A percentile compares a stretch with the other conserved stretches of the same genome.
These are phyloP conservation scores for Siniperca scherzeri DNA, from an alignment of 2,797 vertebrate species.

Conservation along the genomic window DNA sequence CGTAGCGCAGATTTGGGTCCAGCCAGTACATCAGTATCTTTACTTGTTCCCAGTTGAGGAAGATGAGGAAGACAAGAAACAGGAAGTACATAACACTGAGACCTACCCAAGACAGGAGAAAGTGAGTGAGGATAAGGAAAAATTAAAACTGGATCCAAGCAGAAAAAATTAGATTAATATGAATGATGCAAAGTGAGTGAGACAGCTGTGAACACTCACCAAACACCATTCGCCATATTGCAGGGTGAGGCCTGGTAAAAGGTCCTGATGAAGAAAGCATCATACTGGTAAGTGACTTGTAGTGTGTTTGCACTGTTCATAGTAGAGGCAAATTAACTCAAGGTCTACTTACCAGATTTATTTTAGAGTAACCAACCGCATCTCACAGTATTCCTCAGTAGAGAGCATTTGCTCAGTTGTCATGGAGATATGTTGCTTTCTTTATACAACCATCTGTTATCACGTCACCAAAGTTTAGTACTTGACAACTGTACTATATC, in stretches of 20 bases:
- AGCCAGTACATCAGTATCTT: slow-evolving; percentile 96
- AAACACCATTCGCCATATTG: slow-evolving; percentile 96
- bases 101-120: slow-evolving; percentile 79
- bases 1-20: slow-evolving; percentile 94
- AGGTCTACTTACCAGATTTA: neutral
- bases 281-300: neutral
- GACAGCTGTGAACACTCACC: slow-evolving; percentile 83
- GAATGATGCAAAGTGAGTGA: neutral
- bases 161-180: neutral
- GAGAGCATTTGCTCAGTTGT: neutral
- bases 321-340: neutral
- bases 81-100: slow-evolving; percentile 98
- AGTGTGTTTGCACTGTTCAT: neutral
- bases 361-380: neutral
- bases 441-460: neutral
- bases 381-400: neutral
- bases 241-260: slow-evolving; percentile 94
- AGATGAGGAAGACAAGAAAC: slow-evolving; percentile 94
- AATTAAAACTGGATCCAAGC: neutral
- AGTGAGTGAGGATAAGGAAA: neutral
- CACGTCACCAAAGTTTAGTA: neutral
- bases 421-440: neutral
- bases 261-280: slow-evolving; percentile 84
- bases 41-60: slow-evolving; percentile 96
- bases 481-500: neutral